Percentiles rank a stretch among this genome's conserved stretches.
Evolutionary conservation across 1,140 invertebrate species (phyloP).

Genomic region (Aphelenchoides besseyi): DNA sequence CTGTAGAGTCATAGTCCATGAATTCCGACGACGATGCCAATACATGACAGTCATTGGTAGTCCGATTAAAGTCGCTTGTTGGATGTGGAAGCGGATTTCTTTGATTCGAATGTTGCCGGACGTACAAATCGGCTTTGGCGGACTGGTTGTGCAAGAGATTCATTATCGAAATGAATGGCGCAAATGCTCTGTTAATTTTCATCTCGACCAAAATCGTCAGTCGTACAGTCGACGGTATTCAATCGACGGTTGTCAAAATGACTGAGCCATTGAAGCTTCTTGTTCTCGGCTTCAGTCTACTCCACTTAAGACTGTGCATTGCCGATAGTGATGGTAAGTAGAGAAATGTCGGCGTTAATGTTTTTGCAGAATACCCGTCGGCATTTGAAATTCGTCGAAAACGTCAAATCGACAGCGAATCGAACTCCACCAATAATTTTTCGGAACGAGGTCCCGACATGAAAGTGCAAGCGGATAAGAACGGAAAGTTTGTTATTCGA

Average conservation of each 20-base stretch:
- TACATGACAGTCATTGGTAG: not conserved
- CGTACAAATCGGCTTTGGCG: not conserved
- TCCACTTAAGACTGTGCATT: no score
- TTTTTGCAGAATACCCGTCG: no score
- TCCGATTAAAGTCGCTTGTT: no score
- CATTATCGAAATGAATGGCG: slow-evolving; percentile 1
- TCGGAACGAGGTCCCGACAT: not conserved
- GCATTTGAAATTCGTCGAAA: no score
- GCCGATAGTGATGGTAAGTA: not conserved
- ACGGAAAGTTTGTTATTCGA: slow-evolving; percentile 33
- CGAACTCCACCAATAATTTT: not conserved
- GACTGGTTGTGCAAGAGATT: not conserved
- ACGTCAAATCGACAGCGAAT: not conserved
- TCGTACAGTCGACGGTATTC: not conserved
- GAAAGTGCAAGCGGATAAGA: slow-evolving; percentile 1
- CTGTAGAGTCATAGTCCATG: no score
- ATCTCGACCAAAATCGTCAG: not conserved
- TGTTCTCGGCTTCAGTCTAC: not conserved
- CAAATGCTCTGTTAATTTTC: not conserved
- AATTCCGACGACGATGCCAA: no score
- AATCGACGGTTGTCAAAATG: not conserved
- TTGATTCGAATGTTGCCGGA: not conserved
- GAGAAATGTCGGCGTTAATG: no score
- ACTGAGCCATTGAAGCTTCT: not conserved
- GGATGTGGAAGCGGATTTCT: not conserved